Base-by-base conservation (phyloP, 2,888 invertebrate species). In the Blastobasis adustella region DNA sequence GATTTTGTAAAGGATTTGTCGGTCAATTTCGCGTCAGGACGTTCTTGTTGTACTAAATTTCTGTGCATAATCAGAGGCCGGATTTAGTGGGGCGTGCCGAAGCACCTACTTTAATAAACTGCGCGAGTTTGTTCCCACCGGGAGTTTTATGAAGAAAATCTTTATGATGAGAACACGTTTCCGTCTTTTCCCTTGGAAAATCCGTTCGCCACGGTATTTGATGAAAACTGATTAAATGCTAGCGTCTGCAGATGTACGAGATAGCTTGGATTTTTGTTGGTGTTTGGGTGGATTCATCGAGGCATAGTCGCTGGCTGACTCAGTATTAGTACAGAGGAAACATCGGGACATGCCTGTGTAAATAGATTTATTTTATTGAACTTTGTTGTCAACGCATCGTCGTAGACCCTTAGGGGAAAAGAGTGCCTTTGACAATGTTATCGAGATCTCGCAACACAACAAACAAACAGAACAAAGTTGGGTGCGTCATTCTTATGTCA, bases 1-100 rank as follows among this genome's bases (percentile, higher is more conserved):
- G 73, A 75, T 77, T 77, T 74, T 72, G 73, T 72, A 68, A 69
- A 73, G 77, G 73, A 81, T 82, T 81, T 79, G 71, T 76, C 76
- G 77, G 79, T 77, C 80, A 79, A 79, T 80, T 79, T 79, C 68
- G 63, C 65, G 62, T 69, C 66, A 66, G 66, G 73, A 70, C 66
- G 69, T 72, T 78, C 72, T 73, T 73, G 67, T 75, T 67, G 65
- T 67, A 67, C 66, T 59, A 67, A 66, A 71, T 73, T 74, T 68
- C 68, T 50, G 58, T 66, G 69, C 63, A 69, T 75, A 73, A 79
- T 73, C 65, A 71, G 63, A 56, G 38, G 45, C 38, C 50, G 58
- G 60, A 57, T 63, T 70, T 62, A 58, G 59, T 63, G 58, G 56
- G 52, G 54, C 60, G 57, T 61, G 60, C 61, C 23, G 60, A 67